Base-by-base conservation (phyloP, 2,888 invertebrate species). In the Papilio demoleus region DNA sequence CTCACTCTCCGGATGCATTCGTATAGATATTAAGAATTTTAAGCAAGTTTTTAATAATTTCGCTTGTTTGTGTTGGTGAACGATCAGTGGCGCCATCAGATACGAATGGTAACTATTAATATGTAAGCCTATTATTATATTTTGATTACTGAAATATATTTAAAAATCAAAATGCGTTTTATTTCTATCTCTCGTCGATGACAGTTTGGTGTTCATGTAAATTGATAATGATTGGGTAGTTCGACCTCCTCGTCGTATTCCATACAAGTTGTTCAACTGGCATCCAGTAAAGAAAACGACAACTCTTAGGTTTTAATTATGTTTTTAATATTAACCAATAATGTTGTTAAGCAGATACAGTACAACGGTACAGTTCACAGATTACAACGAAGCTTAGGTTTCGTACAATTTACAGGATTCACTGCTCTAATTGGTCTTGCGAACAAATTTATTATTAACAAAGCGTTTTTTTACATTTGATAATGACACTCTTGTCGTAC, bases 141-240 rank as follows among this genome's bases (percentile, higher is more conserved):
- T 92, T 92, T 92, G 92, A 92, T 90, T 92, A 92, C 92, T 89
- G 92, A 92, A 92, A 92, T 92, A 92, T 91, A 92, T 90, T 92
- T 91, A 85, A 88, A 92, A 92, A 90, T 87, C 82, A 83, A 73
- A 58, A 36, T 50, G 72, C 70, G 68, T 74, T 77, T 82, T 71
- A 79, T 84, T 87, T 58, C 22, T 19, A 36, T 9, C 31, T 53
- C 14, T 36, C 34, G 1, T 4, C 38, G 34, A 11, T 11, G 19
- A 45, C 2, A 19, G 8, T 42, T 1, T 9, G 38, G 14, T 2
- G 38, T 2, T 12, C 38, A n/a, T n/a, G n/a, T n/a, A n/a, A n/a
- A n/a, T n/a, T n/a, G n/a, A n/a, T n/a, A n/a, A n/a, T n/a, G n/a
- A n/a, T n/a, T 31, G 31, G 31, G 31, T 31, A 31, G 31, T 31